Percentiles rank a stretch among this genome's conserved stretches.
Conservation (phyloP, 2,113 vertebrate genomes). For the Donacobius atricapilla region DNA sequence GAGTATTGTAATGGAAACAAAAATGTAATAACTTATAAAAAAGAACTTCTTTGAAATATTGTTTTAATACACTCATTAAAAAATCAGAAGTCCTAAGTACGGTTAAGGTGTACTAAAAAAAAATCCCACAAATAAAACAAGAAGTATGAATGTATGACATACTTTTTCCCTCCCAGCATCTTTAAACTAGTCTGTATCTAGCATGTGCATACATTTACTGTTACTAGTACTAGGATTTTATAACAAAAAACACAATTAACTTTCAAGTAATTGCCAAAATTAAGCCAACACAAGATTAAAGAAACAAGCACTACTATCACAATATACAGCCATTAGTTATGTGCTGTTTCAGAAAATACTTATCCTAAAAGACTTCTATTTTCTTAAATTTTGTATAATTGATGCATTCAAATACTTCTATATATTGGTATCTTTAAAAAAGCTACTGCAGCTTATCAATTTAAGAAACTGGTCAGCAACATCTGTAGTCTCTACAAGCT, state of each 20-base stretch:
- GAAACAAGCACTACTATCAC: neutral
- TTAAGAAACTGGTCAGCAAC: neutral
- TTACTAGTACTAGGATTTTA: neutral
- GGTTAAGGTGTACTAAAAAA: neutral
- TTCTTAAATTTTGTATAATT: neutral
- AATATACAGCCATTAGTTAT: neutral
- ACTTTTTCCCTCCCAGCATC: neutral
- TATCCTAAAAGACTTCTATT: neutral
- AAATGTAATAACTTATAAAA: neutral
- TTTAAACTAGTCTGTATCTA: neutral
- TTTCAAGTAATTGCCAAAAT: neutral
- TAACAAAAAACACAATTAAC: neutral
- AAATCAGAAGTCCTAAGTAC: neutral
- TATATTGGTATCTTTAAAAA: neutral
- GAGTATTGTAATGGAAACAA: neutral
- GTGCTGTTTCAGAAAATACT: neutral
- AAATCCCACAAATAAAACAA: neutral
- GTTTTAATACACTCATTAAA: neutral
- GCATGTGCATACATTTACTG: neutral
- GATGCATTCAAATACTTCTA: neutral
- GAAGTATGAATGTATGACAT: neutral
- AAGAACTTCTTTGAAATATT: neutral
- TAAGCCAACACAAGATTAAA: neutral
- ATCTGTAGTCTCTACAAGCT: neutral
- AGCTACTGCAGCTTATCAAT: neutral